Evolutionary conservation across 2,797 vertebrate genomes (phyloP).

Genomic region (Linurgus olivaceus): DNA sequence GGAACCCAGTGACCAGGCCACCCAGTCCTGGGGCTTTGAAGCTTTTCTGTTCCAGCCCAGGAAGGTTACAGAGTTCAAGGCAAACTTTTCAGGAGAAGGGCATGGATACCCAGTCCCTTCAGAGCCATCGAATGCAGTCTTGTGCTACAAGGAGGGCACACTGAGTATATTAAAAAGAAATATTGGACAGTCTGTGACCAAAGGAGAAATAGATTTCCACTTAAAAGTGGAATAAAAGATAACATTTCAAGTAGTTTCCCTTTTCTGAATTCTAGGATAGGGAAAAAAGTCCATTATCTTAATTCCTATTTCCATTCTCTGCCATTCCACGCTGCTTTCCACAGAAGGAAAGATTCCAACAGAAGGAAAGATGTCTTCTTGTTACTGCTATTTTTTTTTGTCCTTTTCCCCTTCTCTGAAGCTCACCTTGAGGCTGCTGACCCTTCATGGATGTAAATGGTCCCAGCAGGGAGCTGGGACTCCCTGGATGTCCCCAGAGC

Average conservation of each 20-base stretch:
- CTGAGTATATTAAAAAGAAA: background rate
- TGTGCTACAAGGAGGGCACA: background rate
- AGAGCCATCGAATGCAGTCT: background rate
- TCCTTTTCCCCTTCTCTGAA: fast-evolving
- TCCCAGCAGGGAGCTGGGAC: fast-evolving
- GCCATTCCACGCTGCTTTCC: background rate
- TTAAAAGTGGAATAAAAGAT: background rate
- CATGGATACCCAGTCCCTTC: background rate
- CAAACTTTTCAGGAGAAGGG: background rate
- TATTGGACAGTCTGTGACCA: background rate
- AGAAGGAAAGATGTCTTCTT: background rate
- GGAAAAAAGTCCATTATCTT: fast-evolving
- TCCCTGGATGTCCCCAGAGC: fast-evolving
- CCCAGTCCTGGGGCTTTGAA: background rate
- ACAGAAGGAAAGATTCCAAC: background rate
- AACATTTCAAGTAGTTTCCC: background rate
- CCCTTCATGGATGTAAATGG: background rate
- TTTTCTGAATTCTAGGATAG: background rate
- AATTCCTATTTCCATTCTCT: background rate
- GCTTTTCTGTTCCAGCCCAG: fast-evolving
- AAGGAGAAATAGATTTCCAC: background rate
- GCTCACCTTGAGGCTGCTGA: background rate
- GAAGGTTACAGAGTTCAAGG: background rate
- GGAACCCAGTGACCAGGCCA: no score
- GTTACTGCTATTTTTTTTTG: fast-evolving